Evolutionary conservation across 2,797 vertebrate genomes (phyloP).

Genomic region (Taenioides sp.): DNA sequence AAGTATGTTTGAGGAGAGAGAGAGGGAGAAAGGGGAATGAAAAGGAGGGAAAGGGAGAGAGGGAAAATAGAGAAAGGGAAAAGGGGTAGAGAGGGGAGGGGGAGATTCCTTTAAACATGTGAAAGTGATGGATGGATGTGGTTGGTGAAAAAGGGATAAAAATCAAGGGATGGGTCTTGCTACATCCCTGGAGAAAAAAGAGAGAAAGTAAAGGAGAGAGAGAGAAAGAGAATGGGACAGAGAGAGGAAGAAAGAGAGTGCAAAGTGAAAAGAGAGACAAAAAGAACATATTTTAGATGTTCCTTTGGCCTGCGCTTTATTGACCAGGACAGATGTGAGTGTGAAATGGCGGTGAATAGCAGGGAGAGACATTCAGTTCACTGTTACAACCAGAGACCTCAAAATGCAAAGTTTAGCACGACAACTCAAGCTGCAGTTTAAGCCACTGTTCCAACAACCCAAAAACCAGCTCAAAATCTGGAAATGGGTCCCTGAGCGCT

Average conservation of each 20-base stretch:
- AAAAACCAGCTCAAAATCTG: too few relatives aligned
- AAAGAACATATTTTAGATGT: neutral
- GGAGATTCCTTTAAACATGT: neutral
- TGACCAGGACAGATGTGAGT: too few relatives aligned
- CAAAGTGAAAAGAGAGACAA: neutral
- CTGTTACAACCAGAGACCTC: too few relatives aligned
- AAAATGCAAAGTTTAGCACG: too few relatives aligned
- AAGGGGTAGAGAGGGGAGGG: neutral
- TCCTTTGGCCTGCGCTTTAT: too few relatives aligned
- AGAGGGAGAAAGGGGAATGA: neutral
- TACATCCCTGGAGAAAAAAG: neutral
- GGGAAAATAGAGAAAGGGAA: neutral
- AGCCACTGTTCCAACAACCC: too few relatives aligned
- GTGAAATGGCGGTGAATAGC: too few relatives aligned
- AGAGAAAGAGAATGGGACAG: neutral
- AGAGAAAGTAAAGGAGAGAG: neutral
- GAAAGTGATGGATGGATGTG: slow-evolving; percentile 13
- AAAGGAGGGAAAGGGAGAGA: neutral
- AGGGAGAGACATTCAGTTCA: too few relatives aligned
- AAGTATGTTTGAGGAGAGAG: too few relatives aligned
- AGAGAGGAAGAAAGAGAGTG: too few relatives aligned
- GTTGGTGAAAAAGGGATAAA: neutral
- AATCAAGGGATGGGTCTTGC: neutral
- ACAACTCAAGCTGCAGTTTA: too few relatives aligned
- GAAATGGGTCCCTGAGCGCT: too few relatives aligned